Evolutionary conservation across 2,888 invertebrate species (phyloP), one percentile per base, ranked within the genome.

Genomic region (Toxonevra muliebris): DNA sequence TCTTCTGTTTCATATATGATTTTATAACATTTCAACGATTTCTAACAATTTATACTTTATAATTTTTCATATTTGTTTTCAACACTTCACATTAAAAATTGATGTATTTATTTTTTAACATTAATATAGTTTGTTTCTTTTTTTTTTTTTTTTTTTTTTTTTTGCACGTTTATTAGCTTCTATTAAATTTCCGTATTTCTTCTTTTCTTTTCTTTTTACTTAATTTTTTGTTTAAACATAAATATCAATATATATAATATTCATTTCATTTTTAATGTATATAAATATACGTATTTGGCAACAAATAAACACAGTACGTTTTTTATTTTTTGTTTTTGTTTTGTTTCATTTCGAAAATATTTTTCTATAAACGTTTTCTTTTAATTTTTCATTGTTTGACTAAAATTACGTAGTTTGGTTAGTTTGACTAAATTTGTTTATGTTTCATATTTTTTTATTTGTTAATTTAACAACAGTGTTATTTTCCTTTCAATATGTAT

Each of bases 271-370:
- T 63, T 65, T 45, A 42, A 50, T 69, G 62, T 65, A 48, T 65
- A 58, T 65, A 68, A 66, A 68, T 61, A 74, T 81, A 79, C 76
- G 78, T 82, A 77, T 83, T 83, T 83, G 83, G 83, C 84, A 83
- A 83, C 83, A 83, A 84, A 83, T 84, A 83, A 83, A 84, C 84
- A 84, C 83, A 83, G 84, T 84, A 84, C 83, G 84, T 81, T 84
- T 63, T 68, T 68, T 69, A 61, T 66, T 53, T 13, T 48, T 48
- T 48, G 48, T 13, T 48, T 48, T 20, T 60, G 50, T 70, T 67
- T 67, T 67, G 66, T 66, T 68, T 73, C 48, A 48, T 48, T 7
- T 48, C 11, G 48, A 48, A 48, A 48, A 48, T 54, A 61, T 61
- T 50, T n/a, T 54, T 40, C 19, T 55, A 30, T 9, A 55, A 20